Evolutionary conservation across 1,140 invertebrate species (phyloP), one percentile per base, ranked within the genome.

Genomic region (Tetramorium simillimum): DNA sequence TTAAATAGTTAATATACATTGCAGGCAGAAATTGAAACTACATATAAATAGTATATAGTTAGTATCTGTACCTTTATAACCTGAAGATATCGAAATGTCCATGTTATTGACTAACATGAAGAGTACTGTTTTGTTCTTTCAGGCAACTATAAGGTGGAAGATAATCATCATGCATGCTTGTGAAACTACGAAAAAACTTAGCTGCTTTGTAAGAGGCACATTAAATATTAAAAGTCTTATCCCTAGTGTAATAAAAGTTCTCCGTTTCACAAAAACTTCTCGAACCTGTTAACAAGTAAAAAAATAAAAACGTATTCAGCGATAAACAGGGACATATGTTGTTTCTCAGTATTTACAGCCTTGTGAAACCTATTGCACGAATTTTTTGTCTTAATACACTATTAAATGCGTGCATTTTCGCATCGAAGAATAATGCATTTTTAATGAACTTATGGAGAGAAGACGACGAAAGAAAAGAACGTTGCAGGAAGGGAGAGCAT

Each of bases 151-250:
- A 24, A 18, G 18, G 0, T 75, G 21, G 18, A 62, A 62, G 4
- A 12, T 63, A 4, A 65, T n/a, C 28, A 46, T 65, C 7, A 37
- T n/a, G 76, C 60, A 65, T 65, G 76, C 76, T 65, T 43, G 76
- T 18, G 16, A 65, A 28, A 58, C n/a, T 40, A 9, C 24, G 33
- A 63, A 14, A 18, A n/a, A 18, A n/a, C 18, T 12, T 46, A 14
- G 5, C 24, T 33, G 12, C 21, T 43, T 49, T 6, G 49, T 10
- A 4, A 70, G 12, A 16, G 46, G 3, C 1, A 43, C 6, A 65
- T 78, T 78, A 78, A 78, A 78, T 78, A 78, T 78, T 78, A 65
- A 28, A 33, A 21, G 24, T 63, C 24, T 18, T 65, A 3, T 28
- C 76, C 10, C 76, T 63, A 33, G 10, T 37, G 37, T 40, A 46